Evolutionary conservation across 2,888 invertebrate species (phyloP).

Genomic region (Margaritifera margaritifera): DNA sequence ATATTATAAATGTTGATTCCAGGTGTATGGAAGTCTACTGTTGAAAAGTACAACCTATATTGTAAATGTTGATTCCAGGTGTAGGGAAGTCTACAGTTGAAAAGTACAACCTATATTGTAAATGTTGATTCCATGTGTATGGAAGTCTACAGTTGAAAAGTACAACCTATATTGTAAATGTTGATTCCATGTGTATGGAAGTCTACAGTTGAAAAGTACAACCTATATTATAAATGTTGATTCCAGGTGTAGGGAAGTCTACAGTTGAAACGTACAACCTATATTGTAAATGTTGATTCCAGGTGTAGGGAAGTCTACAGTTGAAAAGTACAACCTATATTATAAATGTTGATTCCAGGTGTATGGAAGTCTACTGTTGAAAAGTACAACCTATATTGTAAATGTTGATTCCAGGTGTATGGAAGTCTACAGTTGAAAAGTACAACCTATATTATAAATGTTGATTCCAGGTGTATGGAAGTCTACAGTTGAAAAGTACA

Average conservation of each 20-base stretch:
- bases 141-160: conserved; percentile 23
- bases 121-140: conserved; percentile 16
- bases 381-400: not conserved
- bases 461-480: conserved; percentile 24
- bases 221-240: not conserved
- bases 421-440: conserved; percentile 23
- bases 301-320: conserved; percentile 30
- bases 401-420: conserved; percentile 17
- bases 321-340: not conserved
- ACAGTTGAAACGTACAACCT: conserved; percentile 8
- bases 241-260: conserved; percentile 27
- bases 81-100: conserved; percentile 26
- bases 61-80: conserved; percentile 11
- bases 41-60: not conserved
- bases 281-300: not conserved
- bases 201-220: conserved; percentile 16
- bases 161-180: not conserved
- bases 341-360: conserved; percentile 11
- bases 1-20: not conserved
- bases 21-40: conserved; percentile 30
- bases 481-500: conserved; percentile 16
- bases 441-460: not conserved
- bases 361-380: conserved; percentile 26
- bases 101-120: not conserved
- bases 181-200: conserved; percentile 23